phyloP scores from a whole-genome alignment of 1,140 invertebrate genomes.

The Daktulosphaira vitifoliae region DNA sequence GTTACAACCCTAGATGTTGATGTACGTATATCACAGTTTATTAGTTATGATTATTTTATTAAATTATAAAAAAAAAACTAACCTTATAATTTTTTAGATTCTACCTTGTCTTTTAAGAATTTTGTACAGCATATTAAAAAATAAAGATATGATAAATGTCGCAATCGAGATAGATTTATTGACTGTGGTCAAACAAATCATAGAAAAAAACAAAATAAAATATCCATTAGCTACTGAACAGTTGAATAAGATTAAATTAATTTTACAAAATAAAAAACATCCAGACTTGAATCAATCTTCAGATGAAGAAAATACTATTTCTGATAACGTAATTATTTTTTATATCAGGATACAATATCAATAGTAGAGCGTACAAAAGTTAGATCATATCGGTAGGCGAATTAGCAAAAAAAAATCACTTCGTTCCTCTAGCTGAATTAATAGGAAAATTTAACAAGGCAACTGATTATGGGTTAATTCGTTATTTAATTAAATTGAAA shows the following conservation, averaged over 20 bases:
- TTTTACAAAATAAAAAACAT: constrained; percentile 25
- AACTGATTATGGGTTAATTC: too few species aligned
- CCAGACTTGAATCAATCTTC: constrained; percentile 10
- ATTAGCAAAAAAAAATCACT: too few species aligned
- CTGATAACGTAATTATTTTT: too few species aligned
- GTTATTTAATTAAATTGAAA: too few species aligned
- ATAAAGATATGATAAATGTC: constrained; percentile 33
- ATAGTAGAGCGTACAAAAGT: too few species aligned
- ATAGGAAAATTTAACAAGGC: too few species aligned
- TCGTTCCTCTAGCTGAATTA: too few species aligned
- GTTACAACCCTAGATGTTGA: not conserved
- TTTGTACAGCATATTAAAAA: constrained; percentile 36
- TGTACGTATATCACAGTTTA: not conserved
- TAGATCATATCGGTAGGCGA: too few species aligned
- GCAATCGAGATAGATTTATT: constrained; percentile 32
- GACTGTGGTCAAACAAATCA: not conserved
- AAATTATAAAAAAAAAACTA: too few species aligned
- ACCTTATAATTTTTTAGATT: constrained; percentile 36
- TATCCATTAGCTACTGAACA: constrained; percentile 33
- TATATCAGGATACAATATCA: too few species aligned
- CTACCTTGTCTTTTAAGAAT: constrained; percentile 36
- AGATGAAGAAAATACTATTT: constrained; percentile 6
- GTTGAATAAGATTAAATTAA: constrained; percentile 32
- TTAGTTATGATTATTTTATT: too few species aligned
- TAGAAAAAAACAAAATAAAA: constrained; percentile 11